A percentile compares a stretch with the other conserved stretches of the same genome.
Conservation (phyloP, 2,797 vertebrate species). For the Nyctalus aviator region DNA sequence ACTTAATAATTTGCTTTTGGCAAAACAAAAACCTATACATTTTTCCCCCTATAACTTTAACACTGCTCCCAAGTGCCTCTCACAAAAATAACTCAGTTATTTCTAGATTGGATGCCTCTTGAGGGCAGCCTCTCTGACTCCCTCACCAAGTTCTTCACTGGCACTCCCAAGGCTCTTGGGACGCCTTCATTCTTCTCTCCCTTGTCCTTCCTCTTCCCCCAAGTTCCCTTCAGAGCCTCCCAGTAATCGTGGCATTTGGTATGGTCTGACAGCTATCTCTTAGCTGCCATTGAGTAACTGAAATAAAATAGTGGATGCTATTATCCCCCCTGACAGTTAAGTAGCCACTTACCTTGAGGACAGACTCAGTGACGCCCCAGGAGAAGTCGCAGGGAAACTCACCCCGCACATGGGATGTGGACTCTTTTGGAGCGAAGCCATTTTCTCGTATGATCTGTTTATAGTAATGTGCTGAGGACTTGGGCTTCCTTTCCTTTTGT, state of each 20-base stretch:
- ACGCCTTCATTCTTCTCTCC: neutral
- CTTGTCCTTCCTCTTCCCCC: neutral
- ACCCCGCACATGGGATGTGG: conserved; percentile 83
- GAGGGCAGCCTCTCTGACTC: neutral
- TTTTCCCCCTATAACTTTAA: neutral
- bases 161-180: neutral
- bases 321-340: neutral
- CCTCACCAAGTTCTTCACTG: neutral
- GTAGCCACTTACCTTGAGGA: conserved; percentile 91
- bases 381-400: conserved; percentile 95
- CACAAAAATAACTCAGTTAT: neutral
- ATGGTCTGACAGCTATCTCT: neutral
- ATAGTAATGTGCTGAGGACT: conserved; percentile 95
- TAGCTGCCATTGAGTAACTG: neutral
- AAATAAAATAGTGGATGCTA: neutral
- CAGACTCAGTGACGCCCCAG: conserved; percentile 95
- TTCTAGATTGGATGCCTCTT: neutral
- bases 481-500: conserved; percentile 91
- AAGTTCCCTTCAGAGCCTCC: neutral
- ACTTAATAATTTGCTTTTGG: conserved; percentile 8
- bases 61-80: neutral
- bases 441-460: conserved; percentile 91
- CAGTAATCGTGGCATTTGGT: neutral
- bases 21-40: neutral
- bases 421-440: conserved; percentile 90